Evolutionary conservation across 2,888 invertebrate genomes (phyloP), one percentile per base, ranked within the genome.

Genomic region (Venusia cambrica): DNA sequence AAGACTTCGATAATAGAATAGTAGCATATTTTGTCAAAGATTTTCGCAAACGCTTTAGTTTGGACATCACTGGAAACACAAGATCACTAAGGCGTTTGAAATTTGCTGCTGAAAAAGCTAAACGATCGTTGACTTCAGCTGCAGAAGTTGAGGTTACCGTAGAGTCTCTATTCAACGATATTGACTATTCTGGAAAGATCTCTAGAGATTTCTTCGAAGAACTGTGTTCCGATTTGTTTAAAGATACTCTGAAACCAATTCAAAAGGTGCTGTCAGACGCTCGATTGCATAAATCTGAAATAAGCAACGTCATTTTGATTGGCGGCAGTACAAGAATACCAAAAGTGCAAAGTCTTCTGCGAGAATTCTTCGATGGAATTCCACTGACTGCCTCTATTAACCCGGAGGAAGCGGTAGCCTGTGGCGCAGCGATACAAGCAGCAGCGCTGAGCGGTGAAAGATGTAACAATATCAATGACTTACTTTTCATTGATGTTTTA

Each of bases 291-390:
- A 76, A 69, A 45, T 40, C 38, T 0, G 65, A 73, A 26, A 71
- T 83, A 14, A 33, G 69, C 7, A 61, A 73, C 6, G 50, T 83
- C 0, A 51, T 83, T 10, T 41, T 80, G 5, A 62, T 80, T 0
- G 81, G 81, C 4, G 81, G 81, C 0, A 73, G 77, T 43, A 74
- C 78, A 0, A 71, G 77, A 15, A 76, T 80, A 48, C 80, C 80
- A 33, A 79, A 72, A 44, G 65, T 81, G 10, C 62, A 60, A 12
- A 53, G 39, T 17, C 45, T 78, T 43, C 36, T 83, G 4, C 48
- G 41, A 11, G 64, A 74, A 13, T 72, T 60, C 40, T 80, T 81
- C 22, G 51, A 55, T n/a, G 67, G 63, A 1, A 58, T 49, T 7
- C 41, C 51, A 1, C 41, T 79, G 9, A 63, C 61, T 0, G 57